These are phyloP conservation scores for Papilio glaucus DNA, from an alignment of 1,140 invertebrate species.

Conservation along the genomic window DNA sequence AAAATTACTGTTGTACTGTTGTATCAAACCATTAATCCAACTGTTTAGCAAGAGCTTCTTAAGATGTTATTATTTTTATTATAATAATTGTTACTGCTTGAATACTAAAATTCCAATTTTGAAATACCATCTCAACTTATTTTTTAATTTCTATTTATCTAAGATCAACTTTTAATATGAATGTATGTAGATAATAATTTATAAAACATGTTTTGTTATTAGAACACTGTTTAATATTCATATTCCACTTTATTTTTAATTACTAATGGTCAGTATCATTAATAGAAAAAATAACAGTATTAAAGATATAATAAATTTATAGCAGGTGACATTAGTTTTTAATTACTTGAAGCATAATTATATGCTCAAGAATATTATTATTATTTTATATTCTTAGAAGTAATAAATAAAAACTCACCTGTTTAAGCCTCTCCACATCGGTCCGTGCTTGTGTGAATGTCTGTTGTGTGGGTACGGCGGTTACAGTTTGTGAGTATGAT, in stretches of 20 bases:
- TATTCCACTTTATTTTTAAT: constrained; percentile 17
- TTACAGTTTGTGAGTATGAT: constrained; percentile 65
- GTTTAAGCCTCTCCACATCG: constrained; percentile 80
- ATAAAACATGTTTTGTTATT: constrained; percentile 20
- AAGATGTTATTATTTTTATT: no score
- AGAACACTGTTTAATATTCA: constrained; percentile 25
- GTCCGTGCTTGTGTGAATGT: constrained; percentile 67
- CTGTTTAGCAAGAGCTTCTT: no score
- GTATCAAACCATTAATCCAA: no score
- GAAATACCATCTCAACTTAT: background rate
- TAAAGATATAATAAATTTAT: constrained; percentile 1
- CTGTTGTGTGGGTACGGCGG: constrained; percentile 54
- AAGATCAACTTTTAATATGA: background rate
- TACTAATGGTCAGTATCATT: constrained; percentile 22
- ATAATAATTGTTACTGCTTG: background rate
- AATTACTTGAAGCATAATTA: background rate
- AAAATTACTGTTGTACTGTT: no score
- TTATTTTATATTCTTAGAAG: background rate
- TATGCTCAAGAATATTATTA: background rate
- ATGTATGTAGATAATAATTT: constrained; percentile 17
- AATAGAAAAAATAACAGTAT: background rate
- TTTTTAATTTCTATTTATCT: background rate
- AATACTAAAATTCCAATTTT: background rate
- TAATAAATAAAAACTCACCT: constrained; percentile 58
- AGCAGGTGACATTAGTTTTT: constrained; percentile 6